A percentile compares a stretch with the other conserved stretches of the same genome.
These are phyloP conservation scores for Picathartes gymnocephalus DNA, from an alignment of 2,113 vertebrate genomes.

Conservation along the genomic window DNA sequence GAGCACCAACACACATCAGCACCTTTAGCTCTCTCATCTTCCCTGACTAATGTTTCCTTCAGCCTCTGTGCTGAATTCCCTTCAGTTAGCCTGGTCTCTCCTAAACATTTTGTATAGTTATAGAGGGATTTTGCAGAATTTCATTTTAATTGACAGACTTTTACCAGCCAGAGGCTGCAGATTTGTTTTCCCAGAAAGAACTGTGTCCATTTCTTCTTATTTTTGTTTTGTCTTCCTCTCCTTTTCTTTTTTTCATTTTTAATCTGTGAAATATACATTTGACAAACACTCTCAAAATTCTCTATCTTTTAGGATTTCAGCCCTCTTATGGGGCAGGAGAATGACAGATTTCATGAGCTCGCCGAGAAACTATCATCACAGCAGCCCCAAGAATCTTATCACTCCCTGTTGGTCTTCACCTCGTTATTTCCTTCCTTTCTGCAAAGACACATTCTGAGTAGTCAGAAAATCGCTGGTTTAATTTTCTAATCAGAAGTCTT, in stretches of 20 bases:
- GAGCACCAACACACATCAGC: neutral
- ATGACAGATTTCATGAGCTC: neutral
- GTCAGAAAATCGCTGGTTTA: neutral
- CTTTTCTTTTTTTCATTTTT: neutral
- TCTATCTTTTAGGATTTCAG: neutral
- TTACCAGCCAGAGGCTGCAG: neutral
- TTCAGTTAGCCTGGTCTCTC: neutral
- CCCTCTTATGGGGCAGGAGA: neutral
- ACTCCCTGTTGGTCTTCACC: neutral
- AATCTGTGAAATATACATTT: neutral
- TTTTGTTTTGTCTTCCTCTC: accelerated
- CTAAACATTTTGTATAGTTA: neutral
- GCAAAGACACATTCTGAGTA: neutral
- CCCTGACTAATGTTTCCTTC: neutral
- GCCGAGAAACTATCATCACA: neutral
- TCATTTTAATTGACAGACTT: neutral
- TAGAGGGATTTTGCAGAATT: neutral
- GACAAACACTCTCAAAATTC: neutral
- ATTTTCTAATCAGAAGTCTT: neutral
- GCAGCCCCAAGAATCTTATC: neutral
- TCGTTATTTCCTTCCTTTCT: neutral
- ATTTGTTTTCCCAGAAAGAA: neutral
- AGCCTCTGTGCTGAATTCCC: neutral
- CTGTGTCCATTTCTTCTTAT: neutral
- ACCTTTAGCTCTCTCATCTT: neutral